Conservation (phyloP, 2,888 invertebrate genomes). For the Cinara cedri region DNA sequence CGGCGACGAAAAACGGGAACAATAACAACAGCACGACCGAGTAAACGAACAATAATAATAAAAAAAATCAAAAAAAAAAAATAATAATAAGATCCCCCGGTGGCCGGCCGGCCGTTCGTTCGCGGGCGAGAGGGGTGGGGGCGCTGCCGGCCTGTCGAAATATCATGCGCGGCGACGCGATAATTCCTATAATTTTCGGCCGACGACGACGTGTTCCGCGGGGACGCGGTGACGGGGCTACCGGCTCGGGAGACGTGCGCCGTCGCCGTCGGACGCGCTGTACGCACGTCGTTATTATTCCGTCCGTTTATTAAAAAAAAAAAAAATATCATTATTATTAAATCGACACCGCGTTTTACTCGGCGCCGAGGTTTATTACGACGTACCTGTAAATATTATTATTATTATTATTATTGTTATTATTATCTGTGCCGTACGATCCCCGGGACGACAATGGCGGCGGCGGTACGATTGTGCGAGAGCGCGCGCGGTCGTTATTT, state of each 20-base stretch:
- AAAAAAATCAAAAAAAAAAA: neutral
- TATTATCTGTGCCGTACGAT: no score
- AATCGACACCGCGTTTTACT: neutral
- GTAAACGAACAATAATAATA: neutral
- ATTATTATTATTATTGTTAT: no score
- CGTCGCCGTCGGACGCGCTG: neutral
- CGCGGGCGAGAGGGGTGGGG: neutral
- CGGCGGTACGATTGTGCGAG: no score
- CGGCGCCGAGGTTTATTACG: no score
- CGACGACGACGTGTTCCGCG: conserved; percentile 40
- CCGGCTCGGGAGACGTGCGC: no score
- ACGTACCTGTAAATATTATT: no score
- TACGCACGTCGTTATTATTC: neutral
- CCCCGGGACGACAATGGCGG: neutral
- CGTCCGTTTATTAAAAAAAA: conserved; percentile 22
- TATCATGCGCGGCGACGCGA: no score
- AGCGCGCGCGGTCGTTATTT: conserved; percentile 52
- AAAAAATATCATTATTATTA: no score
- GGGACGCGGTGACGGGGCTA: no score
- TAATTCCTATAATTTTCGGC: neutral
- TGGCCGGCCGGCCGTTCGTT: no score
- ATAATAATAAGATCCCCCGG: conserved; percentile 47
- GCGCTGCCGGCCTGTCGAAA: no score
- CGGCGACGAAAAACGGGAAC: neutral
- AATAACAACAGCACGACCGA: no score